Base-by-base conservation (phyloP, 1,140 invertebrate genomes). In the Halyomorpha halys region DNA sequence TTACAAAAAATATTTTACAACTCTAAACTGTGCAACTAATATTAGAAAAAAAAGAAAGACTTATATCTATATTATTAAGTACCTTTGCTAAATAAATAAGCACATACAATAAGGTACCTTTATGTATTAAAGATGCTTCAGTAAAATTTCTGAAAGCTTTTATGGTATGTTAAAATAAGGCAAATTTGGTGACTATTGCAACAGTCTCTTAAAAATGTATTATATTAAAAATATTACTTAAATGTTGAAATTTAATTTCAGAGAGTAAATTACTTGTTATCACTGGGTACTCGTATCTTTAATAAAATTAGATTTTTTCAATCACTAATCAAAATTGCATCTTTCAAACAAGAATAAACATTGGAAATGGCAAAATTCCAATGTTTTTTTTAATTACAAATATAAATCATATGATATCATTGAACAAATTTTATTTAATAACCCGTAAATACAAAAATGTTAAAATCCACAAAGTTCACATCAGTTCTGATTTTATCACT, bases 101-200 rank as follows among this genome's bases (percentile, higher is more conserved):
- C 59, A 19, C 34, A 30, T 60, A 60, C 21, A n/a, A 60, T 34
- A 60, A 60, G 9, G 16, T 60, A 60, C 34, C 25, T 8, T 60
- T 44, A 44, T 21, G 8, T 39, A 44, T 44, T 19, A 39, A 56
- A 56, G 21, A 16, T 23, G 18, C 9, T 23, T 56, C 25, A 21
- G 18, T 44, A 44, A 18, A 8, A 60, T 19, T 44, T 30, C 59
- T 25, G n/a, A 25, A 60, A 11, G n/a, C 23, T 16, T 21, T 18
- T 60, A 16, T 39, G 16, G 59, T 39, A 44, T 16, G 5, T 18
- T 64, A 16, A 56, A 65, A 60, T 65, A 65, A 65, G 64, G 64
- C 64, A 65, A 65, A 65, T 44, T 62, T 53, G 64, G 64, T 65
- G 64, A 65, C 59, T 65, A 65, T 62, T 65, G 49, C 45, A 65